These are phyloP conservation scores for Halichondria panicea DNA, from an alignment of 37 sponge, comb jelly and placozoan species.

Conservation along the genomic window DNA sequence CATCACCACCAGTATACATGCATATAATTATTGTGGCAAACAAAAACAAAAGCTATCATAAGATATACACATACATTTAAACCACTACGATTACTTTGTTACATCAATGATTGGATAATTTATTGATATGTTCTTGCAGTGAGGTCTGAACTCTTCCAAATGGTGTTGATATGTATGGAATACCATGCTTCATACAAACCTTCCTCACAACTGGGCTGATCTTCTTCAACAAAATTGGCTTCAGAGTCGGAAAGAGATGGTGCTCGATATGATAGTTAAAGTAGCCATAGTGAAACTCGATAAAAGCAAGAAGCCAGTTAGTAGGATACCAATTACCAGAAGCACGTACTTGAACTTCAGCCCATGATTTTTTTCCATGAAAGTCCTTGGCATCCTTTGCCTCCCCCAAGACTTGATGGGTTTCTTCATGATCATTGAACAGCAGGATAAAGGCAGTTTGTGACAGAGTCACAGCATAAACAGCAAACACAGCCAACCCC, in stretches of 20 bases:
- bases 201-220: too few relatives aligned
- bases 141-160: too few relatives aligned
- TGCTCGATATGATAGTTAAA: conserved; percentile 5
- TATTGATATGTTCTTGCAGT: too few relatives aligned
- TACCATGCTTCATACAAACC: too few relatives aligned
- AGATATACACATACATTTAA: too few relatives aligned
- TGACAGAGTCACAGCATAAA: background rate
- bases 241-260: background rate
- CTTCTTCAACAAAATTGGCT: background rate
- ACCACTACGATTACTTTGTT: too few relatives aligned
- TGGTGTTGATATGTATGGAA: too few relatives aligned
- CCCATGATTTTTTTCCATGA: background rate
- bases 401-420: background rate
- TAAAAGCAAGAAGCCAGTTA: conserved; percentile 8
- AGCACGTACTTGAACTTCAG: conserved; percentile 9
- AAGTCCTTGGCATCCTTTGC: background rate
- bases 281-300: conserved; percentile 7
- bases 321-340: conserved; percentile 12
- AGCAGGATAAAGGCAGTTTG: background rate
- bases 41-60: too few relatives aligned
- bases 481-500: conserved; percentile 1
- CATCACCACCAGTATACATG: too few relatives aligned
- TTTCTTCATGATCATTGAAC: conserved; percentile 10
- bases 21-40: too few relatives aligned
- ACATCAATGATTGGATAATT: too few relatives aligned